Base-by-base conservation (phyloP, 2,797 vertebrate species). In the Chanos chanos region DNA sequence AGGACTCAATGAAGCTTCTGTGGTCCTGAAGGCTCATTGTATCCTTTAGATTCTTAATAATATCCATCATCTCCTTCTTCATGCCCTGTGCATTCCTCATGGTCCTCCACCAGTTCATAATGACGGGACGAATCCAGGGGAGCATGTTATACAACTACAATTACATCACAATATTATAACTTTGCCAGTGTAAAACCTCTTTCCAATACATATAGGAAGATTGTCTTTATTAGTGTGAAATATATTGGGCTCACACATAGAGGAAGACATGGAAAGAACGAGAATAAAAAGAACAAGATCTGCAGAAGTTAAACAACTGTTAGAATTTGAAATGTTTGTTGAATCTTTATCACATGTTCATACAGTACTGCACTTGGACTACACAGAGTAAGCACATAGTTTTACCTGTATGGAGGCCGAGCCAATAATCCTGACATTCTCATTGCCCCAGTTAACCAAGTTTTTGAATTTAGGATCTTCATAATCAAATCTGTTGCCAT, bases 371-470 rank as follows among this genome's bases (percentile, higher is more conserved):
- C n/a, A n/a, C n/a, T n/a, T n/a, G n/a, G n/a, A n/a, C n/a, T n/a
- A n/a, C n/a, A n/a, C n/a, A n/a, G n/a, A n/a, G n/a, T n/a, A n/a
- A n/a, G n/a, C n/a, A n/a, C n/a, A 58, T 4, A 19, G 19, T 9
- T 13, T n/a, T 41, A 87, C 86, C 80, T 68, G 59, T 1, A 84
- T 40, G 1, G 80, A 48, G 7, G 62, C 21, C 45, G 81, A 70
- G 15, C 82, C 83, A 1, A 3, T 13, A 24, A 83, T 41, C 7
- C 2, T 34, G 39, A 80, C 63, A 12, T 8, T 3, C 25, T 85
- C 61, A 4, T 80, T 75, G 30, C 53, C 40, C 60, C 55, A 51
- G 2, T 68, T 34, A 3, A 86, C 61, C 73, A 84, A 76, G 1
- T 3, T 15, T 43, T 59, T 59, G 37, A 86, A 77, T 1, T 15